phyloP scores from a whole-genome alignment of 2,888 invertebrate species.

The Hypsopygia costalis region DNA sequence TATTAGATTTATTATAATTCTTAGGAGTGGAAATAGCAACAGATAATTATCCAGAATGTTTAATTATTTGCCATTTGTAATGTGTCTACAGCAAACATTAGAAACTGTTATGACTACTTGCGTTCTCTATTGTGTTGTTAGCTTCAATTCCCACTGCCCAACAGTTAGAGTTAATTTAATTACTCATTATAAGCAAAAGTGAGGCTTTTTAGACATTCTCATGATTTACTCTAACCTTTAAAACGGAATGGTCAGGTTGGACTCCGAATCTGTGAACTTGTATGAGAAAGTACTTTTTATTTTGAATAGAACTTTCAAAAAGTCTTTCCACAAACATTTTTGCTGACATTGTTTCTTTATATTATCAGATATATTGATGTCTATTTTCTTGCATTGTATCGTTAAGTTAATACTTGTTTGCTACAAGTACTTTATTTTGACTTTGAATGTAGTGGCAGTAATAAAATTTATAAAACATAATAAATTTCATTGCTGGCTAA shows the following conservation, averaged over 20 bases:
- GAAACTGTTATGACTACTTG: slow-evolving; percentile 53
- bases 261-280: slow-evolving; percentile 12
- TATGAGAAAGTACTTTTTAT: slow-evolving; percentile 21
- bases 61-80: slow-evolving; percentile 24
- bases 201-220: slow-evolving; percentile 47
- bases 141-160: slow-evolving; percentile 63
- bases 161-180: slow-evolving; percentile 61
- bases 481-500: too few relatives aligned
- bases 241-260: slow-evolving; percentile 52
- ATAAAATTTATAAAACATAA: too few relatives aligned
- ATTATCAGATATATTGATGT: neutral
- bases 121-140: slow-evolving; percentile 52
- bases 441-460: too few relatives aligned
- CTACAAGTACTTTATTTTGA: too few relatives aligned
- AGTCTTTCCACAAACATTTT: slow-evolving; percentile 12
- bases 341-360: slow-evolving; percentile 8
- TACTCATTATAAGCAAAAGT: slow-evolving; percentile 63
- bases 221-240: slow-evolving; percentile 60
- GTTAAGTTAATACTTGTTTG: too few relatives aligned
- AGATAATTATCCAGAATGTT: neutral
- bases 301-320: slow-evolving; percentile 19
- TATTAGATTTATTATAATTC: too few relatives aligned
- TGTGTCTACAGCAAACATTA: slow-evolving; percentile 39
- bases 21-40: too few relatives aligned
- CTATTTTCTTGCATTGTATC: neutral